These are phyloP conservation scores for Oxygymnocypris stewartii DNA, from an alignment of 2,113 vertebrate species.

Conservation along the genomic window DNA sequence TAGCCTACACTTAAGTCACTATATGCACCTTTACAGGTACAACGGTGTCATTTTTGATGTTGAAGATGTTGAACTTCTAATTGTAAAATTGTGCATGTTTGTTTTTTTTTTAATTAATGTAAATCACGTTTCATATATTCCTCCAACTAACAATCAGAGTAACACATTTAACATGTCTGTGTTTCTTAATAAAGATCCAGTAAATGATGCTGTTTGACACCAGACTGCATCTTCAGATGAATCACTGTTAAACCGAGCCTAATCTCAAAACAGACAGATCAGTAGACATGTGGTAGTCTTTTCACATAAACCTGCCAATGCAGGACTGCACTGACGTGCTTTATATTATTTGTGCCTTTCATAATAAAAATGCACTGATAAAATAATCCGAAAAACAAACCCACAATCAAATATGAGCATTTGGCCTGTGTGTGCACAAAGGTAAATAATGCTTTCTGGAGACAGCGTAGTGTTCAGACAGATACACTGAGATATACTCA, in stretches of 20 bases:
- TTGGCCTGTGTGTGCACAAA: conserved; percentile 64
- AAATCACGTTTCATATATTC: not conserved
- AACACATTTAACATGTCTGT: not conserved
- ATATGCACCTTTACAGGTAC: too few species aligned
- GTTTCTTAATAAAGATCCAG: not conserved
- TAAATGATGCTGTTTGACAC: not conserved
- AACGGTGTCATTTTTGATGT: too few species aligned
- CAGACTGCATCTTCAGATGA: not conserved
- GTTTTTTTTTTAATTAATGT: not conserved
- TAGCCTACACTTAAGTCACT: too few species aligned
- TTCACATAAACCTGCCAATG: not conserved
- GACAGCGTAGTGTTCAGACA: conserved; percentile 67
- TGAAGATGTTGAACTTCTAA: too few species aligned
- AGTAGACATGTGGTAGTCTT: not conserved
- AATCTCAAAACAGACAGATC: not conserved
- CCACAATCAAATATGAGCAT: conserved; percentile 16
- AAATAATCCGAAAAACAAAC: not conserved
- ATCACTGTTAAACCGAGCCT: not conserved
- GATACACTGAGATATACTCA: conserved; percentile 57
- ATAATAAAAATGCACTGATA: not conserved
- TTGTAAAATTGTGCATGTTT: too few species aligned
- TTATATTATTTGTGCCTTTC: not conserved
- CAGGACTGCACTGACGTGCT: not conserved
- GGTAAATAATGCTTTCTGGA: conserved; percentile 71
- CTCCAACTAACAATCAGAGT: not conserved